A percentile compares a stretch with the other conserved stretches of the same genome.
These are phyloP conservation scores for Lacanobia wlatinum DNA, from an alignment of 2,888 invertebrate species.

Conservation along the genomic window DNA sequence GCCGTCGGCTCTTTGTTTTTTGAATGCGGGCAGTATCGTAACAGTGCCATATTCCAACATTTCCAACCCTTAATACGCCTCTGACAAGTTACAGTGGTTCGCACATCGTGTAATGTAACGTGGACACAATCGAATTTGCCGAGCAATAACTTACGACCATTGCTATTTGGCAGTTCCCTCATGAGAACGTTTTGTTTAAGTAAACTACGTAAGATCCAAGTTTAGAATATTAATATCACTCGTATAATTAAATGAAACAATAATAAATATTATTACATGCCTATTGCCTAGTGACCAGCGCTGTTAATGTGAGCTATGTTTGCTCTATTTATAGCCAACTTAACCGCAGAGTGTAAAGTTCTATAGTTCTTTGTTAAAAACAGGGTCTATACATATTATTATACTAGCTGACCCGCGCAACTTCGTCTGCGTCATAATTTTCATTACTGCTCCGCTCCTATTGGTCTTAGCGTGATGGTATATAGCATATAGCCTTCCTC, in stretches of 20 bases:
- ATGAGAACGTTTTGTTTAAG: conserved; percentile 1
- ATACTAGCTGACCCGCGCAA: too few relatives aligned
- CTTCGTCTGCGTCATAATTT: too few relatives aligned
- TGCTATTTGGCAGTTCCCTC: not conserved
- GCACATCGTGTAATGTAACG: conserved; percentile 65
- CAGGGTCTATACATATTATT: not conserved
- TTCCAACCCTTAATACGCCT: conserved; percentile 54
- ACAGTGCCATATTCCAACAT: conserved; percentile 57
- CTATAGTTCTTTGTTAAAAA: conserved; percentile 19
- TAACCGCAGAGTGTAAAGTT: conserved; percentile 37
- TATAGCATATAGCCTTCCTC: too few relatives aligned
- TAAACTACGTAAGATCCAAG: not conserved
- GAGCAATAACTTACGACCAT: conserved; percentile 55
- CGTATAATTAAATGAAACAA: conserved; percentile 3
- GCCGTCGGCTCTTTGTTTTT: conserved; percentile 77
- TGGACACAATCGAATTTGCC: conserved; percentile 65
- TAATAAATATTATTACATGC: not conserved
- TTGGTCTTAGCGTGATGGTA: too few relatives aligned
- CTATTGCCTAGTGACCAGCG: conserved; percentile 3
- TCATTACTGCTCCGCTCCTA: too few relatives aligned
- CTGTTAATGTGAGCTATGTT: conserved; percentile 1
- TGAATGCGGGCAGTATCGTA: conserved; percentile 73
- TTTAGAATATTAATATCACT: not conserved
- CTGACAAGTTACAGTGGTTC: conserved; percentile 56
- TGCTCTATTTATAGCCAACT: conserved; percentile 23